These are phyloP conservation scores for Xenopus borealis DNA, from an alignment of 2,113 vertebrate genomes.

Conservation along the genomic window DNA sequence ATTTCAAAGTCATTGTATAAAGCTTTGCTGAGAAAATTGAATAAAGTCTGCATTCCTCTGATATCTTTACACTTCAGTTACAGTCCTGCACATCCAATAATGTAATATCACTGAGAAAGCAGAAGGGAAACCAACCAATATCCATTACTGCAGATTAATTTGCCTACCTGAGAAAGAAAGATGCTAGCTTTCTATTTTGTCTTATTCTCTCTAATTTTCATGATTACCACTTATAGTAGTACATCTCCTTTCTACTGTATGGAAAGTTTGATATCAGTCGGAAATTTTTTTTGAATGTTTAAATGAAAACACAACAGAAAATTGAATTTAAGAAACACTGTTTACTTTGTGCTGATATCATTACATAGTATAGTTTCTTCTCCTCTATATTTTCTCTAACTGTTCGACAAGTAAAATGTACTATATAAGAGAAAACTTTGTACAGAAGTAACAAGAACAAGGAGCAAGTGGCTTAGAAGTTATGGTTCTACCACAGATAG, in stretches of 20 bases:
- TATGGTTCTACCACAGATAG: too few relatives aligned
- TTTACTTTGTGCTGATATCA: not conserved
- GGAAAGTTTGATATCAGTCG: not conserved
- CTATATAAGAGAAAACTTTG: too few relatives aligned
- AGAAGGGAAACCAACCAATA: slow-evolving; percentile 38
- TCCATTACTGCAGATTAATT: slow-evolving; percentile 36
- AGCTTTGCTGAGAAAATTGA: slow-evolving; percentile 32
- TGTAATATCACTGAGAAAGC: slow-evolving; percentile 25
- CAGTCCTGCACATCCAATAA: slow-evolving; percentile 31
- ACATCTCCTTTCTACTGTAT: not conserved
- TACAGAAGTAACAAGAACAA: too few relatives aligned
- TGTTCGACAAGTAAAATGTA: too few relatives aligned
- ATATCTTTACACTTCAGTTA: slow-evolving; percentile 43
- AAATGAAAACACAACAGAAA: slow-evolving; percentile 7
- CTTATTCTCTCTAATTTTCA: slow-evolving; percentile 24
- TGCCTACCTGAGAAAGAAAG: slow-evolving; percentile 31
- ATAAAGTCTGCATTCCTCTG: slow-evolving; percentile 39
- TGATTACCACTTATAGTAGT: not conserved
- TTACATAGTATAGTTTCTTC: too few relatives aligned
- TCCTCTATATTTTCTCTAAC: too few relatives aligned
- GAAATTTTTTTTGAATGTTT: not conserved
- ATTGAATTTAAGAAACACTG: slow-evolving; percentile 1
- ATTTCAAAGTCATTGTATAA: slow-evolving; percentile 38
- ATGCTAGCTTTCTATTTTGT: slow-evolving; percentile 27
- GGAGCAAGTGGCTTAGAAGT: too few relatives aligned